Base-by-base conservation (phyloP, 1,140 invertebrate genomes). In the Dendroctonus valens region DNA sequence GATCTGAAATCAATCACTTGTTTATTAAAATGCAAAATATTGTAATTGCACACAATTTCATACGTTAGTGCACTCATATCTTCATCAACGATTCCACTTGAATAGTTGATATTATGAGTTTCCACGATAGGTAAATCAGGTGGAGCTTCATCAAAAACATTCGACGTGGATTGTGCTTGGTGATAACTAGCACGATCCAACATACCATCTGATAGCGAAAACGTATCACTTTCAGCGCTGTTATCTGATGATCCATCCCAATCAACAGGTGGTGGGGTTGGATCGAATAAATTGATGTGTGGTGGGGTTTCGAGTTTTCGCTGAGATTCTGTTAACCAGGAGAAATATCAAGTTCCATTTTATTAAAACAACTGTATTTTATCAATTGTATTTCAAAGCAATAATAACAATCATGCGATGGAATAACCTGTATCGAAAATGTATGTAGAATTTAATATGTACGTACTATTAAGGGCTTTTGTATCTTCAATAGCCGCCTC, bases 131-230 rank as follows among this genome's bases (percentile, higher is more conserved):
- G n/a, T 15, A 14, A 50, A 15, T 50, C 48, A 50, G n/a, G 26
- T 26, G 75, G 75, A 59, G 72, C 71, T 50, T 69, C 68, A 46
- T 73, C 70, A 54, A 74, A 75, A 40, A 75, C 61, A 62, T 58
- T 72, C 6, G 69, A 67, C n/a, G 54, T 57, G 6, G 11, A 5
- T 14, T 60, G 58, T 7, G 55, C 42, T 38, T 51, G 48, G 26
- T 41, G 46, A 26, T 12, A 58, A 41, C 7, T 12, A 11, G 40
- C 6, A n/a, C 26, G 57, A 37, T 66, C 65, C 11, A 59, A 41
- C 5, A 66, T 46, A 2, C 51, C 66, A 14, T 68, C 66, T 7
- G 40, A 62, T 9, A 61, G 37, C 9, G 66, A 68, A 39, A 62
- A 57, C 3, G 6, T 58, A 6, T 72, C 69, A 3, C 53, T 50